Base-by-base conservation (phyloP, 2,113 vertebrate species). In the Misgurnus mizolepis region DNA sequence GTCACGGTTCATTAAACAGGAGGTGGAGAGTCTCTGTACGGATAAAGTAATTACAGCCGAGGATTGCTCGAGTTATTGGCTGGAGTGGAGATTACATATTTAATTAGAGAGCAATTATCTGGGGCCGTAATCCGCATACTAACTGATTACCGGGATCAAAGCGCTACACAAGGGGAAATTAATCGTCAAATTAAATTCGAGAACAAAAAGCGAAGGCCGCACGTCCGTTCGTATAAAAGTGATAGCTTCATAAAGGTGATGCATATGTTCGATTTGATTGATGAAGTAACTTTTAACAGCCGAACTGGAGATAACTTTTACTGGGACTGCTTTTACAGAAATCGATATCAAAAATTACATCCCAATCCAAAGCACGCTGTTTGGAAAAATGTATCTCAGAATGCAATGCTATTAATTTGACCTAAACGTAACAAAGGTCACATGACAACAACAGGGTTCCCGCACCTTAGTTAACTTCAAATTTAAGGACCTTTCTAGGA, bases 51-150 rank as follows among this genome's bases (percentile, higher is more conserved):
- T 77, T 77, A 77, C 75, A 77, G 45, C 17, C 3, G 62, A 77
- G 75, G 75, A 77, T 77, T 77, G 15, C 62, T 65, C 17, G 17
- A 47, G 75, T 77, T 77, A 66, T 77, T 77, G 75, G 75, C 75
- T 77, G 75, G 75, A 77, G 61, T 77, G 47, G 75, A 77, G 75
- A 77, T 77, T 77, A 77, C 62, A 77, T 77, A 77, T 77, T 77
- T 77, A 65, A 77, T 77, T 77, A 77, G 62, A 55, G 75, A 77
- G 75, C 75, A 77, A 77, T 77, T 77, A 77, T 77, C 62, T 77
- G 34, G 62, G 34, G 75, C 75, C 17, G 2, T 77, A 77, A 77
- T 77, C 47, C 75, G 47, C 75, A 67, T 66, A 41, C 75, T 67
- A 67, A 66, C 75, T 77, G 75, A 77, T 77, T 77, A 77, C 45